Conservation (phyloP, 2,888 invertebrate genomes). For the Melitaea athalia region DNA sequence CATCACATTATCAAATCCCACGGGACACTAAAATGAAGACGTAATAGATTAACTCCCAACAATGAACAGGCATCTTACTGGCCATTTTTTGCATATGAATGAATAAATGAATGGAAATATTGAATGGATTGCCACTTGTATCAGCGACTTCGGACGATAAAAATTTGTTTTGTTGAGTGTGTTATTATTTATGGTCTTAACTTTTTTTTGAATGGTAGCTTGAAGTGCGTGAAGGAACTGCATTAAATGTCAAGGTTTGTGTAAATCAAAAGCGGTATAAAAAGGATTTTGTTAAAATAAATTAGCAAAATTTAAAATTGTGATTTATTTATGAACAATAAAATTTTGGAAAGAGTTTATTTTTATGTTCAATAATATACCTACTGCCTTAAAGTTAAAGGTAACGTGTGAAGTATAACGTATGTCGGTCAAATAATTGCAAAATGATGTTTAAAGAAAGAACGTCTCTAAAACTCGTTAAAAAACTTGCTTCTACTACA, state of each 20-base stretch:
- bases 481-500: too few species aligned
- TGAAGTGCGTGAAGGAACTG: slow-evolving; percentile 10
- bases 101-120: slow-evolving; percentile 58
- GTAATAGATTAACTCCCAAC: slow-evolving; percentile 64
- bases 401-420: too few species aligned
- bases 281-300: slow-evolving; percentile 1
- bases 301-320: not conserved
- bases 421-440: too few species aligned
- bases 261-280: slow-evolving; percentile 12
- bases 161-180: slow-evolving; percentile 76
- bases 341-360: too few species aligned
- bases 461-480: too few species aligned
- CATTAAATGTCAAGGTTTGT: not conserved
- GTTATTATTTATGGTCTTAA: slow-evolving; percentile 68
- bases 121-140: slow-evolving; percentile 52
- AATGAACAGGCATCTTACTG: slow-evolving; percentile 42
- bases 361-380: too few species aligned
- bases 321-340: not conserved
- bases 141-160: slow-evolving; percentile 60
- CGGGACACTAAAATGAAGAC: slow-evolving; percentile 71
- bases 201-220: slow-evolving; percentile 42
- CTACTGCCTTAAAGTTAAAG: too few species aligned
- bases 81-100: slow-evolving; percentile 54
- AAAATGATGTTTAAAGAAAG: too few species aligned
- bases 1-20: slow-evolving; percentile 65